phyloP scores from a whole-genome alignment of 2,888 invertebrate genomes.

The Tupiocoris notatus region DNA sequence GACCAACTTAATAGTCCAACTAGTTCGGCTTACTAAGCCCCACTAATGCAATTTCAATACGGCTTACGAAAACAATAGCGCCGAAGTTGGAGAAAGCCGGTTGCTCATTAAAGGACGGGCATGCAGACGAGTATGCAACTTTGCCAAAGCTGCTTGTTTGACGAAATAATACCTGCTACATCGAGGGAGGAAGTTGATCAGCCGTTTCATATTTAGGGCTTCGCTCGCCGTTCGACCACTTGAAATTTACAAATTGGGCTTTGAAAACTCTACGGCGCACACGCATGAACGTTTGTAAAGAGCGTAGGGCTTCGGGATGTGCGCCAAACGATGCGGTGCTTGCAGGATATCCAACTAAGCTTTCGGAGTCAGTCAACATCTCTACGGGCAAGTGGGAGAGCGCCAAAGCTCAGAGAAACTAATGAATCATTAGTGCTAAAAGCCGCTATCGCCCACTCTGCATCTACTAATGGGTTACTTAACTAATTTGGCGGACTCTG shows the following conservation, averaged over 20 bases:
- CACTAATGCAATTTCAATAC: not conserved
- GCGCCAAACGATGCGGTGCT: not conserved
- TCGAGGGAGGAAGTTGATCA: constrained; percentile 2
- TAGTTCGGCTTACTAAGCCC: not conserved
- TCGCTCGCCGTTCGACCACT: constrained; percentile 12
- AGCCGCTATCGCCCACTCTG: constrained; percentile 47
- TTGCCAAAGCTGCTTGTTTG: not conserved
- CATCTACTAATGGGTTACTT: constrained; percentile 49
- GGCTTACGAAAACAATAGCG: not conserved
- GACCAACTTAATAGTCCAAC: too few species aligned
- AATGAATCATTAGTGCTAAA: constrained; percentile 48
- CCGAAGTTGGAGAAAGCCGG: too few species aligned
- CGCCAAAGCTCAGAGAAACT: constrained; percentile 26
- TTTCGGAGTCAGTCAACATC: constrained; percentile 42
- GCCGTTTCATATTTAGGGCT: not conserved
- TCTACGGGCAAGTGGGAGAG: constrained; percentile 17
- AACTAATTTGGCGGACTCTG: constrained; percentile 47
- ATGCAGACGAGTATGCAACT: too few species aligned
- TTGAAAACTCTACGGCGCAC: constrained; percentile 22
- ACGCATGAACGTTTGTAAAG: constrained; percentile 11
- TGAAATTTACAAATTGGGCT: constrained; percentile 37
- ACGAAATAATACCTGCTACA: not conserved
- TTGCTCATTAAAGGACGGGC: too few species aligned
- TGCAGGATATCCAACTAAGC: constrained; percentile 31
- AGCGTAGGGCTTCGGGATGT: not conserved